Percentiles rank a stretch among this genome's conserved stretches.
Evolutionary conservation across 2,797 vertebrate species (phyloP).

Genomic region (Neosilurus mollespiculum): DNA sequence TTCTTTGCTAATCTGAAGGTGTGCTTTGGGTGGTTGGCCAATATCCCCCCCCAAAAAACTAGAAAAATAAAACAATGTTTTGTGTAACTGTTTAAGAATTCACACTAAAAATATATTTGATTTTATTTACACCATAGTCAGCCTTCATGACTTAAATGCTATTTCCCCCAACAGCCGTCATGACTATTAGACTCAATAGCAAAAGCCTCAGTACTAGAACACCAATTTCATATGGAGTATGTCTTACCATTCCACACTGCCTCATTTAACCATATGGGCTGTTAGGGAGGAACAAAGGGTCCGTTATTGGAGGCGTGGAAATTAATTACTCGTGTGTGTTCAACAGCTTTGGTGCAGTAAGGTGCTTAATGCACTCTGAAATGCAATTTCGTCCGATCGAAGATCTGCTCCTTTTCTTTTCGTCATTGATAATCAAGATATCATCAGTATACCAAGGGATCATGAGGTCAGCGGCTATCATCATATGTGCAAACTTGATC

Average conservation of each 20-base stretch:
- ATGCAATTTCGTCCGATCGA: slow-evolving; percentile 1
- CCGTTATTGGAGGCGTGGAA: slow-evolving; percentile 30
- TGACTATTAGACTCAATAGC: slow-evolving; percentile 30
- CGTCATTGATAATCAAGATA: slow-evolving; percentile 1
- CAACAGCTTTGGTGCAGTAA: not conserved
- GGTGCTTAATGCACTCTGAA: slow-evolving; percentile 24
- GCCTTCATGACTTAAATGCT: slow-evolving; percentile 33
- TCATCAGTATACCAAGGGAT: not conserved
- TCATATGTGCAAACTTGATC: not conserved
- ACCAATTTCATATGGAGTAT: slow-evolving; percentile 40
- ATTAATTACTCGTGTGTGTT: slow-evolving; percentile 34
- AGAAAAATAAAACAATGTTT: not conserved
- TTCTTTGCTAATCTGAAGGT: no score
- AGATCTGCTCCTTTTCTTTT: slow-evolving; percentile 6
- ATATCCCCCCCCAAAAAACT: no score
- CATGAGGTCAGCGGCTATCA: not conserved
- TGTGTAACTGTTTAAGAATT: no score
- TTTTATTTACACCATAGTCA: not conserved
- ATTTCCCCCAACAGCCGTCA: slow-evolving; percentile 38
- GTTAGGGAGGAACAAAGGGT: slow-evolving; percentile 19
- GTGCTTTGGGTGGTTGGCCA: no score
- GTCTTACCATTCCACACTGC: slow-evolving; percentile 32
- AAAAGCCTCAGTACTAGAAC: slow-evolving; percentile 29
- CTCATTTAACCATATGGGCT: slow-evolving; percentile 43
- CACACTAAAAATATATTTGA: not conserved